Evolutionary conservation across 2,797 vertebrate species (phyloP), one percentile per base, ranked within the genome.

Genomic region (Hippopotamyrus pictus): DNA sequence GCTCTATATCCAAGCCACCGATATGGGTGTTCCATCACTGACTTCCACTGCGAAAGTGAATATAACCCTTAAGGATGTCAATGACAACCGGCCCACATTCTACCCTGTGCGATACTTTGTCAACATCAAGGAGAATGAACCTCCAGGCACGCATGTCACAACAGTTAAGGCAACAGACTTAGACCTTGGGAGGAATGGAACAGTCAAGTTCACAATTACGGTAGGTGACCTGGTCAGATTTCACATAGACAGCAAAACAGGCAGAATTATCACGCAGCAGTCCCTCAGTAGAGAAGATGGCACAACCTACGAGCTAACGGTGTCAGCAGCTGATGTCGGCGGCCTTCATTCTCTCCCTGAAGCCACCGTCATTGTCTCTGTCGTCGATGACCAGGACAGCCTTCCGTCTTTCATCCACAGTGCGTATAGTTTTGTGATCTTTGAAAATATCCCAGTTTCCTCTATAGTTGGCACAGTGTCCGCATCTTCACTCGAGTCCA

Each of bases 91-190:
- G 92, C 99, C 99, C 0, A 95, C 98, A 65, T 99, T 99, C 93
- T 99, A 99, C 91, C 98, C 98, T 0, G 88, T 98, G 88, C 98
- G 98, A 89, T 99, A 99, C 93, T 99, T 99, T 92, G 98, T 98
- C 83, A 97, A 97, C 12, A 96, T 99, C 44, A 97, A 97, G 90
- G 98, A 99, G 93, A 99, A 99, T 0, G 98, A 99, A 90, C 98
- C 98, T 3, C 94, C 96, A 0, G 98, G 97, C 19, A 97, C 97
- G 88, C 97, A 97, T 1, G 95, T 99, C 90, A 96, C 97, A 83
- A 96, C 96, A 0, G 97, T 98, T 88, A 97, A 96, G 88, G 99
- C 99, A 91, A 96, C 96, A 0, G 98, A 99, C 91, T 97, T 97
- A 0, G 99, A 99, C 89, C 92, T 97, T 89, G 97, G 98, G 33